A percentile compares a stretch with the other conserved stretches of the same genome.
phyloP scores from a whole-genome alignment of 2,888 invertebrate species.

The Drosophila neonasuta region DNA sequence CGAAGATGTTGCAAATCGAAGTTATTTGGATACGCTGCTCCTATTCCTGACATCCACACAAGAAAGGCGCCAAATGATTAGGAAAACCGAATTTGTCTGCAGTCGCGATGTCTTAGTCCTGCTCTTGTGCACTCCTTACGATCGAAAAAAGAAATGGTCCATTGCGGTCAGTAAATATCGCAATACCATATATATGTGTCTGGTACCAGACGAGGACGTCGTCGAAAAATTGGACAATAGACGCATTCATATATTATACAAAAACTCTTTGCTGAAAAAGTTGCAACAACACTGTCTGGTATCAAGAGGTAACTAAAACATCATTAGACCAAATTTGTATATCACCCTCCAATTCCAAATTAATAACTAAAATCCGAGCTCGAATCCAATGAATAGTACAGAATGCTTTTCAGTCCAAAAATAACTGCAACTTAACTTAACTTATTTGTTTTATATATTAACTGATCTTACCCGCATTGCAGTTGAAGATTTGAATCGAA shows the following conservation, averaged over 20 bases:
- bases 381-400: too few relatives aligned
- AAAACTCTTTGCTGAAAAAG: constrained; percentile 14
- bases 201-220: background rate
- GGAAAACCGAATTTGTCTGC: constrained; percentile 53
- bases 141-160: constrained; percentile 45
- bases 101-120: constrained; percentile 42
- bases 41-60: constrained; percentile 22
- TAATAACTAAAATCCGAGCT: too few relatives aligned
- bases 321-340: too few relatives aligned
- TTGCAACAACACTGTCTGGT: constrained; percentile 34
- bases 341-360: too few relatives aligned
- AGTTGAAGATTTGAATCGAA: constrained; percentile 1
- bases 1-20: background rate
- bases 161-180: constrained; percentile 44
- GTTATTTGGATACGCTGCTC: constrained; percentile 53
- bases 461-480: background rate
- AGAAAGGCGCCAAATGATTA: background rate
- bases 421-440: too few relatives aligned
- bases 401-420: too few relatives aligned
- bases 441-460: background rate
- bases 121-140: constrained; percentile 57
- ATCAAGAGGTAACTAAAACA: constrained; percentile 2
- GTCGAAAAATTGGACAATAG: constrained; percentile 1
- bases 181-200: constrained; percentile 55
- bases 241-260: background rate